Percentiles rank a stretch among this genome's conserved stretches.
These are phyloP conservation scores for Romanogobio albipinnatus DNA, from an alignment of 2,113 vertebrate species.

Conservation along the genomic window DNA sequence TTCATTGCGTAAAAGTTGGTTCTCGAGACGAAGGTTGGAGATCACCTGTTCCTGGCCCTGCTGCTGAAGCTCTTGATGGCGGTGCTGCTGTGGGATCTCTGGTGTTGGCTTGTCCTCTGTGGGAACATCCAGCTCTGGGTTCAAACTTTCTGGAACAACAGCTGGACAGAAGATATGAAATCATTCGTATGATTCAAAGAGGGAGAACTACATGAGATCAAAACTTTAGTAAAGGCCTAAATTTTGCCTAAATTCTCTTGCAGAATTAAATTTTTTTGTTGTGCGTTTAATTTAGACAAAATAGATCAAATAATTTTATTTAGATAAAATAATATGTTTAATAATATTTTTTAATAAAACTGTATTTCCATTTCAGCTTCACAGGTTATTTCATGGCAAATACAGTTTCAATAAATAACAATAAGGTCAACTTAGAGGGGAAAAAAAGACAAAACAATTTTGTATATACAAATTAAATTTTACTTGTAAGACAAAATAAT, in stretches of 20 bases:
- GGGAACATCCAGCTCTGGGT: constrained; percentile 76
- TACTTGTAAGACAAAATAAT: background rate
- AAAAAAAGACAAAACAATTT: background rate
- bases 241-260: background rate
- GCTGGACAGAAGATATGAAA: constrained; percentile 1
- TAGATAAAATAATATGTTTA: background rate
- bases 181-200: background rate
- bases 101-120: constrained; percentile 65
- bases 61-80: constrained; percentile 61
- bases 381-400: background rate
- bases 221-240: background rate
- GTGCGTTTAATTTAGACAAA: background rate
- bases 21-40: constrained; percentile 94
- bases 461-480: background rate
- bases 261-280: background rate
- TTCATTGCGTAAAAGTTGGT: constrained; percentile 92
- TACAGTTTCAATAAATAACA: background rate
- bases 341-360: background rate
- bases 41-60: constrained; percentile 82
- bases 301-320: background rate
- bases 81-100: constrained; percentile 54
- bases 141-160: constrained; percentile 79
- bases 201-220: background rate
- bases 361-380: background rate
- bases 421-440: too few relatives aligned